phyloP scores from a whole-genome alignment of 1,140 invertebrate species.

The Odontomachus brunneus region DNA sequence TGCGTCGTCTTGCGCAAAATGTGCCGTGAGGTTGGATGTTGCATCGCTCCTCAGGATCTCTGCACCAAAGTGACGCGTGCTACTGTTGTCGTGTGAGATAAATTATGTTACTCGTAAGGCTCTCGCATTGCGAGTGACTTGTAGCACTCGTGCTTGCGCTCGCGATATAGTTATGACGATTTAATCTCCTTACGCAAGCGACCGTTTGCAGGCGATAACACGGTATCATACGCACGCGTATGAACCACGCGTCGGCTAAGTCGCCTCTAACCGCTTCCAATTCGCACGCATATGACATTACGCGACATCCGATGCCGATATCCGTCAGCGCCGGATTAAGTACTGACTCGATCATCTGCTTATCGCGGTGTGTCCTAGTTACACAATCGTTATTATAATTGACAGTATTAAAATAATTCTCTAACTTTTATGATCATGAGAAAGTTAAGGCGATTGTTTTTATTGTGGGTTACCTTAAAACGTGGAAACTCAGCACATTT shows the following conservation, averaged over 20 bases:
- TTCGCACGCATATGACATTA: not conserved
- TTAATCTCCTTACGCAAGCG: slow-evolving; percentile 37
- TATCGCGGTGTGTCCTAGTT: not conserved
- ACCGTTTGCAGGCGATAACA: slow-evolving; percentile 54
- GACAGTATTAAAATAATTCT: not conserved
- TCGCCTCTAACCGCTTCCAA: slow-evolving; percentile 51
- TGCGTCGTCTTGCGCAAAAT: not conserved
- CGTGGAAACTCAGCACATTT: no score
- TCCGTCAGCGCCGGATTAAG: not conserved
- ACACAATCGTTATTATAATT: not conserved
- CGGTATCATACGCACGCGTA: slow-evolving; percentile 3
- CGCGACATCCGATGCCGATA: not conserved
- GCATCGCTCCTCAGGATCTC: not conserved
- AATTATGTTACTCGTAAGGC: slow-evolving; percentile 4
- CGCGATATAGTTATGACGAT: not conserved
- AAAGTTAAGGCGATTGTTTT: no score
- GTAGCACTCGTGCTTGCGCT: not conserved
- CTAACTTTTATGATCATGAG: no score
- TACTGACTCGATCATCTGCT: no score
- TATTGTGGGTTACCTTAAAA: no score
- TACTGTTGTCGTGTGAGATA: not conserved
- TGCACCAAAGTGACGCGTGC: not conserved
- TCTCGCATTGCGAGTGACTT: not conserved
- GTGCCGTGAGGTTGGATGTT: not conserved
- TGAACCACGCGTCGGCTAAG: not conserved